Evolutionary conservation across 1,140 invertebrate species (phyloP), one percentile per base, ranked within the genome.

Genomic region (Trachymyrmex septentrionalis): DNA sequence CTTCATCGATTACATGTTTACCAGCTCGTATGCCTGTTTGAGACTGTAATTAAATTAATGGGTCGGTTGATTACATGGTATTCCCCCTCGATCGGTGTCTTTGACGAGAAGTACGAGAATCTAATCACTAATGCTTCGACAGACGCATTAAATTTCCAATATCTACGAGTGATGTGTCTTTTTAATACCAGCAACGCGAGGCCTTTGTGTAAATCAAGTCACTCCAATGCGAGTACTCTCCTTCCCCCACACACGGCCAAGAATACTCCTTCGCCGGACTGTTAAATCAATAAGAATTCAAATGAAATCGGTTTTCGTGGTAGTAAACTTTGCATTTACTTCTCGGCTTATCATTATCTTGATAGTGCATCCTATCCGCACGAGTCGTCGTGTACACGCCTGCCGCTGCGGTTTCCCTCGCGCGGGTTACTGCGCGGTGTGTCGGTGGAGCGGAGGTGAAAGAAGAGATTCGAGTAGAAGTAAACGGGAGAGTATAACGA

Each of bases 401-500:
- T 78, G 69, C 24, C 53, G 71, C 44, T 53, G 71, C 55, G 66
- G 66, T 80, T 67, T 80, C 63, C 48, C 63, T 80, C 86, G 57
- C 55, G 57, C 89, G 86, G 88, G 86, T 90, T 90, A 90, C 76
- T 87, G 88, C 87, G 88, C 86, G 87, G 75, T 19, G 88, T 87
- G 88, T 86, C 82, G 82, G 76, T 53, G 84, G 84, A 90, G 76
- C 57, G 84, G 84, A 90, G 76, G 88, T 86, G 88, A 90, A 84
- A 90, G 88, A 90, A 85, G 71, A 90, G 81, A 57, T 57, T 81
- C 86, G 71, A 63, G 77, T 57, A 55, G 77, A 53, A 75, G 10
- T 86, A 86, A 38, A 61, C 64, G 38, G 6, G 67, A 75, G 72
- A 34, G 19, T 44, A 21, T 7, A 87, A 78, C 77, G 63, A 72